Conservation (phyloP, 2,797 vertebrate species). For the Mormyrops boulengeri region DNA sequence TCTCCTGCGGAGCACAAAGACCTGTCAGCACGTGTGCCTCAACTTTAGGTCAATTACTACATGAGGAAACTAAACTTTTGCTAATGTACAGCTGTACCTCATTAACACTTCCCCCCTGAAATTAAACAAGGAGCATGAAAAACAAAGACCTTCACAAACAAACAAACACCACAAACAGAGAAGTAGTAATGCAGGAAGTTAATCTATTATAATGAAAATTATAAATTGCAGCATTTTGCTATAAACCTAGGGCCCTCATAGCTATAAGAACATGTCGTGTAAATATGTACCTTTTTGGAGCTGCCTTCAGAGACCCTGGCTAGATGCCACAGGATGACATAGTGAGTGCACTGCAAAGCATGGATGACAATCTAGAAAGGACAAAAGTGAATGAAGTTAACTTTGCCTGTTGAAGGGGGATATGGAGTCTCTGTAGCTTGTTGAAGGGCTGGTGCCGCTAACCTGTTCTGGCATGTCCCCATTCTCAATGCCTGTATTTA, state of each 20-base stretch:
- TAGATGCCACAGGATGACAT: slow-evolving; percentile 96
- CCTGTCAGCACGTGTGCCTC: background rate
- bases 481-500: slow-evolving; percentile 98
- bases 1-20: slow-evolving; percentile 67
- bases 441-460: slow-evolving; percentile 23
- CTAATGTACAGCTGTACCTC: background rate
- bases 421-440: background rate
- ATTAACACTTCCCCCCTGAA: background rate
- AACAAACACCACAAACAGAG: too few species aligned
- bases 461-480: slow-evolving; percentile 99
- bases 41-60: background rate
- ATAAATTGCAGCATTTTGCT: background rate
- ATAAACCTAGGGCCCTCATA: background rate
- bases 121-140: background rate
- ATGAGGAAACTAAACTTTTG: background rate
- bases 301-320: slow-evolving; percentile 91
- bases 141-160: background rate
- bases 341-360: slow-evolving; percentile 97
- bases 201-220: background rate
- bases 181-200: background rate
- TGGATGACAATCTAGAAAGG: slow-evolving; percentile 87
- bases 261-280: background rate
- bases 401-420: background rate
- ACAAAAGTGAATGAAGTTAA: background rate
- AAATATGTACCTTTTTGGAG: slow-evolving; percentile 77